Conservation (phyloP, 2,797 vertebrate genomes). For the Simalia tracyae region DNA sequence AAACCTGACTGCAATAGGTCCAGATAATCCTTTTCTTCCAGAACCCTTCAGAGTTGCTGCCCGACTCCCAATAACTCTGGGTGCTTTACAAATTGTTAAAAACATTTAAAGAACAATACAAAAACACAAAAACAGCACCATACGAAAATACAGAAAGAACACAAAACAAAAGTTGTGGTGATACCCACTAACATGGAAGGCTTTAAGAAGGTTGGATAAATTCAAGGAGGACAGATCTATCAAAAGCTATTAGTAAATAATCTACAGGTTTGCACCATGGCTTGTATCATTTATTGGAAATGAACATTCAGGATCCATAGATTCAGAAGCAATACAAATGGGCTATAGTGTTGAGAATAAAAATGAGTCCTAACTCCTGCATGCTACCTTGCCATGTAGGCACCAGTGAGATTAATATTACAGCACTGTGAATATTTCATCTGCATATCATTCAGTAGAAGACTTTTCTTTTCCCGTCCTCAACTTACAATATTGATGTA, state of each 20-base stretch:
- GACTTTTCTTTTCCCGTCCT: conserved; percentile 2
- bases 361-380: conserved; percentile 42
- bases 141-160: no score
- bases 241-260: conserved; percentile 20
- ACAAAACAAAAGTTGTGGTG: background rate
- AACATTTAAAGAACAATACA: no score
- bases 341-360: conserved; percentile 18
- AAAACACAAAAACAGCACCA: no score
- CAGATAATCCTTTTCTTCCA: background rate
- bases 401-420: conserved; percentile 34
- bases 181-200: background rate
- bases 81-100: no score
- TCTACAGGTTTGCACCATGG: conserved; percentile 33
- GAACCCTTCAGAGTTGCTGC: no score
- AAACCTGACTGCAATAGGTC: background rate
- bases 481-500: background rate
- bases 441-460: background rate
- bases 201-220: background rate
- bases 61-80: no score
- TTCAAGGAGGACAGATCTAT: background rate
- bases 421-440: conserved; percentile 32
- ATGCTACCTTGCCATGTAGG: background rate
- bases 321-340: conserved; percentile 34
- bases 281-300: conserved; percentile 45
- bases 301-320: conserved; percentile 52